A percentile compares a stretch with the other conserved stretches of the same genome.
Evolutionary conservation across 2,113 vertebrate species (phyloP).

Genomic region (Dipodomys merriami): DNA sequence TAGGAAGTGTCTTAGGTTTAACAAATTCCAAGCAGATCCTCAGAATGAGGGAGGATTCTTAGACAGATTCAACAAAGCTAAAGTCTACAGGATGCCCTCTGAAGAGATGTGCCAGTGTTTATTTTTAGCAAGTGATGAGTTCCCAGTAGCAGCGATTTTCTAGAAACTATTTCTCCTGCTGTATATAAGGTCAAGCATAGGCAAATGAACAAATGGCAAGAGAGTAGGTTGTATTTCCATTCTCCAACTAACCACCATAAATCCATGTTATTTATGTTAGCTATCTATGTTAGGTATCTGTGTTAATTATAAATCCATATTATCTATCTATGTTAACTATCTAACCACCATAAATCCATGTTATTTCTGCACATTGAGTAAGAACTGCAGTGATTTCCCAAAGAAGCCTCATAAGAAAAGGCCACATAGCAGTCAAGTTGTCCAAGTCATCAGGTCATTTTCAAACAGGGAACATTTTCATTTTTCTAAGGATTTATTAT

Average conservation of each 20-base stretch:
- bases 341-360: neutral
- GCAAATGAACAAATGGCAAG: conserved; percentile 14
- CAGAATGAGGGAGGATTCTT: conserved; percentile 15
- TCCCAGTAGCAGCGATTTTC: neutral
- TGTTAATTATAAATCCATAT: too few relatives aligned
- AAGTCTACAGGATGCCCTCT: neutral
- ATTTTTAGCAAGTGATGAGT: conserved; percentile 9
- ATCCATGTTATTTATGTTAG: neutral
- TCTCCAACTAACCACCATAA: neutral
- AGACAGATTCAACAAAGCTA: conserved; percentile 25
- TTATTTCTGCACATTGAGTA: neutral
- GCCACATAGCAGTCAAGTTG: neutral
- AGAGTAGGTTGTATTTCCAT: neutral
- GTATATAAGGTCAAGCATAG: neutral
- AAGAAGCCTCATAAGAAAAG: neutral
- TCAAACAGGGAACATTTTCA: neutral
- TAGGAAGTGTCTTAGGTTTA: neutral
- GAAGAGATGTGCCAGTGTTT: neutral
- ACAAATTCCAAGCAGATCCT: neutral
- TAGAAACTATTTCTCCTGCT: neutral
- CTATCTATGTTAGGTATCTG: neutral
- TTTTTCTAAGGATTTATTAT: neutral
- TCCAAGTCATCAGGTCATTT: neutral
- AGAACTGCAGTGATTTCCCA: conserved; percentile 1
- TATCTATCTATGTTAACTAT: too few relatives aligned